Base-by-base conservation (phyloP, 1,140 invertebrate species). In the Bombus haemorrhoidalis region DNA sequence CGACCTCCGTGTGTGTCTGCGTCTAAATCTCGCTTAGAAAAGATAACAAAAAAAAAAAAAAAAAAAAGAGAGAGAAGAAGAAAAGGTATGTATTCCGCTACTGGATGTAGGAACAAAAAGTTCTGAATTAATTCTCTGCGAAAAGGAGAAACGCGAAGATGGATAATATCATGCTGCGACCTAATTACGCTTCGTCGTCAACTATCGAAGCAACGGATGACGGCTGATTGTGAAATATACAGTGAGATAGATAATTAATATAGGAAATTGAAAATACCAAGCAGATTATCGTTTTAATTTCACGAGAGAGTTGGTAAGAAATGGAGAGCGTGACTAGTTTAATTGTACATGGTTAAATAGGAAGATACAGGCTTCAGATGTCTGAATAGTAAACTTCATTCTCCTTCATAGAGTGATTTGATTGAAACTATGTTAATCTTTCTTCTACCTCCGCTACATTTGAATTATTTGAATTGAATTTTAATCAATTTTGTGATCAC, bases 61-160 rank as follows among this genome's bases (percentile, higher is more conserved):
- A 43, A 47, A 0, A 47, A 2, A 0, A 47, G n/a, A n/a, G n/a
- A n/a, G n/a, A 53, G 47, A 53, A 47, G 47, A 18, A 47, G 5
- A 53, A 74, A 75, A 75, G 47, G 22, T 75, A 28, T 22, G 18
- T 53, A n/a, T 57, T 10, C 73, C 73, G 73, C 57, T 57, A 34
- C 22, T 34, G 39, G 25, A 66, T 32, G 6, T 18, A 32, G 2
- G 32, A 34, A 53, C 4, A 25, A 59, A 59, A 39, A 59, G 37
- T n/a, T 8, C 25, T 2, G 25, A 15, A 25, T 59, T 76, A 76
- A 28, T 66, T 15, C 41, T n/a, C 74, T 25, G 25, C 6, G 25
- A 34, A 18, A n/a, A 53, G 25, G 53, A 76, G 47, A 37, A 39
- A 47, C 41, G 32, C n/a, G 71, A 76, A 59, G 59, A 53, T 18